These are phyloP conservation scores for Netelia fuscicornis DNA, from an alignment of 2,888 invertebrate species.

Conservation along the genomic window DNA sequence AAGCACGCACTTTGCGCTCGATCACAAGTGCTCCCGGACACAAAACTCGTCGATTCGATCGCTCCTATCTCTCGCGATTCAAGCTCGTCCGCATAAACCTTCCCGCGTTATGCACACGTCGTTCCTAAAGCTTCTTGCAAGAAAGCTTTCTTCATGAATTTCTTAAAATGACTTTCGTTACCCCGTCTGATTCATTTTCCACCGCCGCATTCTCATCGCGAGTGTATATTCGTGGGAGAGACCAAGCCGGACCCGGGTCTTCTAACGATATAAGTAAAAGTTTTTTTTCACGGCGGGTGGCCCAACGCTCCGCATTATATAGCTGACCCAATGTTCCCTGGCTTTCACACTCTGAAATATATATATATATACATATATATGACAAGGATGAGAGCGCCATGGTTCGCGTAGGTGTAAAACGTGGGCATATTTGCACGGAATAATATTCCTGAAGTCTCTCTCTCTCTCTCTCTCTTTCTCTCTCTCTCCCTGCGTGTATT, in stretches of 20 bases:
- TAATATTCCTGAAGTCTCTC: constrained; percentile 59
- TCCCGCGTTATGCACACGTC: background rate
- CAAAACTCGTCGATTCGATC: no score
- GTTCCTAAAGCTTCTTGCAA: background rate
- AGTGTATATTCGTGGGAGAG: constrained; percentile 30
- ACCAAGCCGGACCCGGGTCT: constrained; percentile 17
- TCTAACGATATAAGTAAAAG: constrained; percentile 64
- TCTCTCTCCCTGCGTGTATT: constrained; percentile 40
- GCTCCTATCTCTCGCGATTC: no score
- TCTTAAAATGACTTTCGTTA: constrained; percentile 20
- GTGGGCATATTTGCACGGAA: constrained; percentile 67
- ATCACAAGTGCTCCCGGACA: no score
- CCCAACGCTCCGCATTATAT: constrained; percentile 52
- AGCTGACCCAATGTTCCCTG: constrained; percentile 27
- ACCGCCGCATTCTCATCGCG: background rate
- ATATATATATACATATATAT: background rate
- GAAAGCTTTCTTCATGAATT: constrained; percentile 10
- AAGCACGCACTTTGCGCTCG: constrained; percentile 17
- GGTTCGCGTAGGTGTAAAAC: constrained; percentile 66
- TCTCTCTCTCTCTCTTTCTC: constrained; percentile 42
- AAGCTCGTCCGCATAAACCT: no score
- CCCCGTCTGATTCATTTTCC: no score
- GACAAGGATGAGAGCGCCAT: constrained; percentile 26
- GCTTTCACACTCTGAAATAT: constrained; percentile 43
- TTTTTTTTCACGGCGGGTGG: constrained; percentile 67